Base-by-base conservation (phyloP, 2,797 vertebrate species). In the Brachymystax lenok region DNA sequence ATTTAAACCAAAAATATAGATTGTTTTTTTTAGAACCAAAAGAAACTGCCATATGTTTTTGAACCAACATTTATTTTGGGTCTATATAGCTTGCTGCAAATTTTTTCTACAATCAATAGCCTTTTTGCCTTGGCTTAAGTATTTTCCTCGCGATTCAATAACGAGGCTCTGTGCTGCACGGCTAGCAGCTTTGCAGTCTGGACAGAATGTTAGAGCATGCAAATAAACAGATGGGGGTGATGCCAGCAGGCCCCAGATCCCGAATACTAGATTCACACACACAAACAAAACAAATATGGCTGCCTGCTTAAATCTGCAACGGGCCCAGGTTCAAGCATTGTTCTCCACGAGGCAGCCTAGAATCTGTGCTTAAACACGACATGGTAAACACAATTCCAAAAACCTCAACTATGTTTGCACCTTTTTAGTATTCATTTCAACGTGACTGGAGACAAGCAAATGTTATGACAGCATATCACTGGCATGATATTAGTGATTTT, bases 201-300 rank as follows among this genome's bases (percentile, higher is more conserved):
- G 19, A 50, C 66, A 79, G 74, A 66, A 61, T 73, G 79, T 81
- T 79, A 4, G 64, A 81, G 68, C 73, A 59, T 21, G 81, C 80
- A 83, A 86, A 86, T 84, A 92, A 86, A 46, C 90, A 90, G 79
- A 86, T 85, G 86, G 87, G 79, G 79, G 82, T 73, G 79, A 82
- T 59, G 78, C 78, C 80, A 75, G 54, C 75, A 77, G 82, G 77
- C 86, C 76, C 69, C 69, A 73, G 66, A 74, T 83, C 75, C 80
- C 82, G 35, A 88, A 87, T 77, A 85, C 85, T 87, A 78, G 69
- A 83, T 84, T 91, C 83, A 83, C 89, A 89, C 81, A 24, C 84
- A 73, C 5, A 71, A 79, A 81, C 75, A 50, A 80, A 76, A 69
- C 72, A 83, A 71, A 80, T 68, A 35, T 46, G 17, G 17, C 56